These are phyloP conservation scores for Neopipo cinnamomea DNA, from an alignment of 2,113 vertebrate species.

Conservation along the genomic window DNA sequence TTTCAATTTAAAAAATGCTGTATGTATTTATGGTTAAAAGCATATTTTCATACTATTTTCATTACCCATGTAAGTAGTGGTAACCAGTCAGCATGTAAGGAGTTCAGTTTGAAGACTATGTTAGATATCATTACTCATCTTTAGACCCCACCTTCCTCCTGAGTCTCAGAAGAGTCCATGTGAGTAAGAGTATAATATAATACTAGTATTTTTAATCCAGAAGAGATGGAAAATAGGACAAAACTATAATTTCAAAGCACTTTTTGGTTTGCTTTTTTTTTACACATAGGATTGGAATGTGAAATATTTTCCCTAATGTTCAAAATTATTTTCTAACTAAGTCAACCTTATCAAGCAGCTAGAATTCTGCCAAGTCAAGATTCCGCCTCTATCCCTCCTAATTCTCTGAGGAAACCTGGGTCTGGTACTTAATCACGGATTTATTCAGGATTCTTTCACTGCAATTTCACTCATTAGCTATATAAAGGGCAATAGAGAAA, in stretches of 20 bases:
- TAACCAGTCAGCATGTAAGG: not conserved
- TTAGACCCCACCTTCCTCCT: not conserved
- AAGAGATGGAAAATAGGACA: not conserved
- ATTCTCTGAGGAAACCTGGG: not conserved
- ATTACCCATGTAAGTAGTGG: not conserved
- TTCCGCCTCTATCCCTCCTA: not conserved
- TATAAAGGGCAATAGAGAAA: not conserved
- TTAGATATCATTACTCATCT: not conserved
- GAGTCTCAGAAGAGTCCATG: rapidly evolving
- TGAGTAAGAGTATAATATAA: not conserved
- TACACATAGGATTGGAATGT: not conserved
- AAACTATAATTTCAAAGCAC: not conserved
- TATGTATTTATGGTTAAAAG: not conserved
- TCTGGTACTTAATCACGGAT: not conserved
- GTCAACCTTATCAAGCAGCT: not conserved
- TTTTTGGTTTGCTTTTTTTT: not conserved
- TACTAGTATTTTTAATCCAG: not conserved
- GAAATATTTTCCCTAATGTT: not conserved
- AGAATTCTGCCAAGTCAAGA: not conserved
- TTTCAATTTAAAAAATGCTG: not conserved
- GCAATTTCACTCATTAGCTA: not conserved
- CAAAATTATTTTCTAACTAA: not conserved
- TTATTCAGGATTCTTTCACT: not conserved
- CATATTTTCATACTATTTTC: not conserved
- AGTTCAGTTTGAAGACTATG: not conserved